These are phyloP conservation scores for Leucophenga maculata DNA, from an alignment of 2,888 invertebrate genomes.

Conservation along the genomic window DNA sequence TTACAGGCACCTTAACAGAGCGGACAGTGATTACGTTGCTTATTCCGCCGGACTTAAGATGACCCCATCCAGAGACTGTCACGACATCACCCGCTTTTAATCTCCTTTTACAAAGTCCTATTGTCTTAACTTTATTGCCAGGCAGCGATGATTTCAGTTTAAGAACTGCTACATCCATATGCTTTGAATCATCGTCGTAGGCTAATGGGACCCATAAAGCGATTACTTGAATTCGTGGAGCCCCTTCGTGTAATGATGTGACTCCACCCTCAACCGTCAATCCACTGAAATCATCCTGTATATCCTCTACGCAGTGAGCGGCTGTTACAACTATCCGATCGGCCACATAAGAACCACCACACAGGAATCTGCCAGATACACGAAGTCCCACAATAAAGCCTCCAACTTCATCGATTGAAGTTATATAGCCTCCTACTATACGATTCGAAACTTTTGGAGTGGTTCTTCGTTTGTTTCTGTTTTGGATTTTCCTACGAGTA, in stretches of 20 bases:
- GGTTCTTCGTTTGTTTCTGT: too few species aligned
- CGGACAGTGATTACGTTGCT: background rate
- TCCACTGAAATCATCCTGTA: background rate
- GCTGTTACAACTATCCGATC: background rate
- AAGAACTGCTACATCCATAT: conserved; percentile 10
- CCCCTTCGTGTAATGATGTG: background rate
- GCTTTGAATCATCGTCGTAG: background rate
- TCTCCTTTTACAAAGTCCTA: background rate
- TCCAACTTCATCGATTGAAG: conserved; percentile 1
- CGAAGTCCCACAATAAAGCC: background rate
- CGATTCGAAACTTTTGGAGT: background rate
- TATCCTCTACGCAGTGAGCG: background rate
- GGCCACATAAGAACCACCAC: background rate
- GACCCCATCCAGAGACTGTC: conserved; percentile 8
- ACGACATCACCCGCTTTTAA: background rate
- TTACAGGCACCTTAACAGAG: background rate
- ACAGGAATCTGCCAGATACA: background rate
- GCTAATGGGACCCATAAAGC: background rate
- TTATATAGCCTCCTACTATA: background rate
- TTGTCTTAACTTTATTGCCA: background rate
- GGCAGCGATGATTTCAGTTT: background rate
- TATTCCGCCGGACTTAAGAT: background rate
- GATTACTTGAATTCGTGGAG: background rate
- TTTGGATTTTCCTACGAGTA: too few species aligned
- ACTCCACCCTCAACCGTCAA: background rate